These are phyloP conservation scores for Microplitis deprimator DNA, from an alignment of 2,888 invertebrate species.

Conservation along the genomic window DNA sequence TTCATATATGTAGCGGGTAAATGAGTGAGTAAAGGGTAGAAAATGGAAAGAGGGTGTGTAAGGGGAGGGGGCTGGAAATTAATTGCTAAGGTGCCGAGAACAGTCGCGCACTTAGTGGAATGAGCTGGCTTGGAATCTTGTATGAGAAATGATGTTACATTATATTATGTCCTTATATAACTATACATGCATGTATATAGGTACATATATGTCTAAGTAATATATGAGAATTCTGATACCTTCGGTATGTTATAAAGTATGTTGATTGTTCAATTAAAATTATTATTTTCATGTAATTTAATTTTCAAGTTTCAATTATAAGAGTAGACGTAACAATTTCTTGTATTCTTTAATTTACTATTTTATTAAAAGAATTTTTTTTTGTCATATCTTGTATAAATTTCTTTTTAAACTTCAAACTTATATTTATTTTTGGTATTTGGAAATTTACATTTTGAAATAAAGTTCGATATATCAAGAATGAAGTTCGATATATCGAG, in stretches of 20 bases:
- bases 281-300: no score
- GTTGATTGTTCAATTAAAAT: no score
- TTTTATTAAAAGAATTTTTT: no score
- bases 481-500: not conserved
- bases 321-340: no score
- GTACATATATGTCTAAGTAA: not conserved
- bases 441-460: no score
- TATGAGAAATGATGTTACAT: constrained; percentile 30
- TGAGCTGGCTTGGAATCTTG: constrained; percentile 33
- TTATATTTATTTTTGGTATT: no score
- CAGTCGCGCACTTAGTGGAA: constrained; percentile 45
- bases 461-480: no score
- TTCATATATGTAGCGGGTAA: not conserved
- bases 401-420: no score
- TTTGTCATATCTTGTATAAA: no score
- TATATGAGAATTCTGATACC: not conserved
- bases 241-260: no score
- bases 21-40: constrained; percentile 2
- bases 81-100: constrained; percentile 40
- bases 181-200: not conserved
- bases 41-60: not conserved
- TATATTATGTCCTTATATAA: not conserved
- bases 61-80: constrained; percentile 36
- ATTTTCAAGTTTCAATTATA: no score
- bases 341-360: no score